Evolutionary conservation across 2,797 vertebrate genomes (phyloP).

Genomic region (Meda fulgida): DNA sequence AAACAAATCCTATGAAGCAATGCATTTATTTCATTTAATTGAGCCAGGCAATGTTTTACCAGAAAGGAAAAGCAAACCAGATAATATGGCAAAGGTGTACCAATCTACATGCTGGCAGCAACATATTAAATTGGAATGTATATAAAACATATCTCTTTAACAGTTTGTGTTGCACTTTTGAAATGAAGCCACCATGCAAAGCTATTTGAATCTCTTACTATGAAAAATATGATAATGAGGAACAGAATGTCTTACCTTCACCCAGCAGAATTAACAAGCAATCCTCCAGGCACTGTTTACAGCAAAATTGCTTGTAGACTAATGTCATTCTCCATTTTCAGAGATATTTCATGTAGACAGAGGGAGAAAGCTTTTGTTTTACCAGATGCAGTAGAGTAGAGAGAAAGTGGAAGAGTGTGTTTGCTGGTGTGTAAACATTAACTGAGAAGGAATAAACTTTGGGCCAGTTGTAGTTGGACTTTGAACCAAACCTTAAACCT

Average conservation of each 20-base stretch:
- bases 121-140: not conserved
- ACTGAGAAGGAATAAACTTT: slow-evolving; percentile 29
- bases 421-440: slow-evolving; percentile 26
- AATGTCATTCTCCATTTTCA: slow-evolving; percentile 33
- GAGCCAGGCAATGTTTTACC: not conserved
- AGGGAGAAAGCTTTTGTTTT: slow-evolving; percentile 18
- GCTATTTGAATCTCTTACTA: slow-evolving; percentile 25
- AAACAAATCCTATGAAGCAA: not conserved
- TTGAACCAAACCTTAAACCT: slow-evolving; percentile 18
- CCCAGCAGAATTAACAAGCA: slow-evolving; percentile 42
- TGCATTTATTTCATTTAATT: slow-evolving; percentile 24
- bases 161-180: slow-evolving; percentile 7
- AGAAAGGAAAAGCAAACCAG: slow-evolving; percentile 26
- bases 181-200: slow-evolving; percentile 12
- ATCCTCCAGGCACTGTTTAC: slow-evolving; percentile 43
- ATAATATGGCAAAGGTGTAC: slow-evolving; percentile 7
- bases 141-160: slow-evolving; percentile 23
- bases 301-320: slow-evolving; percentile 2
- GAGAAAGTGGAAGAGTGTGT: slow-evolving; percentile 8
- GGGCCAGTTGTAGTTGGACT: slow-evolving; percentile 16
- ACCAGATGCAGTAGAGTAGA: not conserved
- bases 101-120: slow-evolving; percentile 23
- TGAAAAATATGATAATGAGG: slow-evolving; percentile 45
- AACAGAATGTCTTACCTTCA: slow-evolving; percentile 50
- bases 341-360: slow-evolving; percentile 6